A percentile compares a stretch with the other conserved stretches of the same genome.
phyloP scores from a whole-genome alignment of 1,140 invertebrate species.

The Lordiphosa clarofinis region DNA sequence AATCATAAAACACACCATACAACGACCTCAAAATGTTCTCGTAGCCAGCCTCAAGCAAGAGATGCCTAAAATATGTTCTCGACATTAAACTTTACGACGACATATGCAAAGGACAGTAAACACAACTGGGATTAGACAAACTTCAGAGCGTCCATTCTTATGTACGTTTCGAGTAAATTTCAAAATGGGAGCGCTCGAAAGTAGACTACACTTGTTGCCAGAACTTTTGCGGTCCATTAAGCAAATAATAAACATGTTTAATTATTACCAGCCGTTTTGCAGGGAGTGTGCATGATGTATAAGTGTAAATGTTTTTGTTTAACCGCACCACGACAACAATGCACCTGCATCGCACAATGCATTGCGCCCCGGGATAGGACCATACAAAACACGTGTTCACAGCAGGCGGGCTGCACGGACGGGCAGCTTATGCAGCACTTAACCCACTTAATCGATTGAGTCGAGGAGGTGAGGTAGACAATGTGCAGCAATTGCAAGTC shows the following conservation, averaged over 20 bases:
- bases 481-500: constrained; percentile 28
- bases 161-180: constrained; percentile 23
- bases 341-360: constrained; percentile 30
- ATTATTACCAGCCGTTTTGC: constrained; percentile 28
- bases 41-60: constrained; percentile 2
- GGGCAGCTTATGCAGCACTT: constrained; percentile 51
- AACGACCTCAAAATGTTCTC: constrained; percentile 27
- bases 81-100: constrained; percentile 47
- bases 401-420: constrained; percentile 1
- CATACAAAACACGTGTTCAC: constrained; percentile 47
- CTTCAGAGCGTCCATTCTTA: constrained; percentile 14
- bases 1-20: constrained; percentile 44
- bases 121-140: constrained; percentile 20
- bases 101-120: constrained; percentile 30
- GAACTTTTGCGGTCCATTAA: constrained; percentile 40
- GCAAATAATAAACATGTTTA: constrained; percentile 53
- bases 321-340: constrained; percentile 32
- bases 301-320: constrained; percentile 24
- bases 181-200: constrained; percentile 25
- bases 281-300: constrained; percentile 11
- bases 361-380: constrained; percentile 28
- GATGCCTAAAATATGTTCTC: constrained; percentile 32
- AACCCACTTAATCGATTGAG: constrained; percentile 64
- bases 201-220: constrained; percentile 24
- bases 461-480: constrained; percentile 13